These are phyloP conservation scores for Megalopta genalis DNA, from an alignment of 1,140 invertebrate genomes.

Conservation along the genomic window DNA sequence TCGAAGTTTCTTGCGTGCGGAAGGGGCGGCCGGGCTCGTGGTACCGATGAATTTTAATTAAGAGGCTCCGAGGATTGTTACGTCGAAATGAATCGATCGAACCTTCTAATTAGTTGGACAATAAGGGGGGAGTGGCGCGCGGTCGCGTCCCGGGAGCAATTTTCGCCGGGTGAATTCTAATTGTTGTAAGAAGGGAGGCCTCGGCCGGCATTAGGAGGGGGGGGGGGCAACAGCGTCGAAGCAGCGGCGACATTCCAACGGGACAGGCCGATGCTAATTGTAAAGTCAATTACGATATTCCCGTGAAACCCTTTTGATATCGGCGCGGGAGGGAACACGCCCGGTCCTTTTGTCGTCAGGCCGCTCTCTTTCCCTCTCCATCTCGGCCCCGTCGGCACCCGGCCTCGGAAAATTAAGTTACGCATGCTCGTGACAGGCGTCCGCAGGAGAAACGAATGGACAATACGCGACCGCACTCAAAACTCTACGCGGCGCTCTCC, in stretches of 20 bases:
- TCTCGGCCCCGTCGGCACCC: conserved; percentile 29
- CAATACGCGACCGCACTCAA: conserved; percentile 63
- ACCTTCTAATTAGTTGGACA: conserved; percentile 65
- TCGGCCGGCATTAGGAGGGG: conserved; percentile 29
- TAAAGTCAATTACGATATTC: conserved; percentile 69
- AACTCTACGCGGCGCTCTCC: conserved; percentile 53
- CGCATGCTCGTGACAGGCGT: conserved; percentile 68
- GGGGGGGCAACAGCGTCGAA: conserved; percentile 5
- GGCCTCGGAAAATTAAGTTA: conserved; percentile 68
- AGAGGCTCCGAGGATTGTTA: conserved; percentile 53
- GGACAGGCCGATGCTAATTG: conserved; percentile 60
- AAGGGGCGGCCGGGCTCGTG: conserved; percentile 1
- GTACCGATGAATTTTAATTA: conserved; percentile 66
- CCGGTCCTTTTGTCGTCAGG: conserved; percentile 56
- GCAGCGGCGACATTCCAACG: conserved; percentile 29
- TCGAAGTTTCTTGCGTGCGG: conserved; percentile 34
- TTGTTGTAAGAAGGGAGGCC: conserved; percentile 52
- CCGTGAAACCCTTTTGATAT: conserved; percentile 62
- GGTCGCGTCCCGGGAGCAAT: not conserved
- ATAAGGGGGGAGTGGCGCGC: conserved; percentile 29
- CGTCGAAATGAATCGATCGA: conserved; percentile 61
- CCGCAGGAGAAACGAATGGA: conserved; percentile 59
- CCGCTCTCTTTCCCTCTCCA: conserved; percentile 7
- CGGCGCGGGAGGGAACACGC: conserved; percentile 40
- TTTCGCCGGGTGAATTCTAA: conserved; percentile 50